Evolutionary conservation across 2,797 vertebrate species (phyloP).

Genomic region (Cottoperca gobio): DNA sequence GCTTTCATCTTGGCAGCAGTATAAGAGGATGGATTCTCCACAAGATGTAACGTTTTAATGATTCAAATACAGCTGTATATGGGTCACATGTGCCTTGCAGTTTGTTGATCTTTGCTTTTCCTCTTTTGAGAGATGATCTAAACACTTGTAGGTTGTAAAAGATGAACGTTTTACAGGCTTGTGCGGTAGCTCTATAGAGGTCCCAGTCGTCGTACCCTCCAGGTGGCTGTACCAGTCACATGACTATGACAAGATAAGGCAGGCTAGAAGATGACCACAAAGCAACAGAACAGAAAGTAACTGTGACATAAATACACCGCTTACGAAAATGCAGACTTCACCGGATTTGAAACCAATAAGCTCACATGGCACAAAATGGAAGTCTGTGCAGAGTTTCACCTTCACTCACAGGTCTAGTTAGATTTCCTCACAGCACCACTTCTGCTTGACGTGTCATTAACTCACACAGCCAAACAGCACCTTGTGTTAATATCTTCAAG

Average conservation of each 20-base stretch:
- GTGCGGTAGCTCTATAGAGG: too few relatives aligned
- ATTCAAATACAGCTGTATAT: too few relatives aligned
- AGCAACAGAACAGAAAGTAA: conserved; percentile 29
- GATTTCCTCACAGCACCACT: conserved; percentile 54
- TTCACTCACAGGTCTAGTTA: conserved; percentile 60
- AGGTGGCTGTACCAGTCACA: too few relatives aligned
- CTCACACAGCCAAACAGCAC: conserved; percentile 51
- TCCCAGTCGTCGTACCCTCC: too few relatives aligned
- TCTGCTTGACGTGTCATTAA: conserved; percentile 56
- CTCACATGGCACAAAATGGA: conserved; percentile 33
- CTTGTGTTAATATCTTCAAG: conserved; percentile 71
- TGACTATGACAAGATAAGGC: background rate
- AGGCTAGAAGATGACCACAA: background rate
- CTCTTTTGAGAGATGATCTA: too few relatives aligned
- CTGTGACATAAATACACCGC: conserved; percentile 27
- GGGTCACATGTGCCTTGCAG: too few relatives aligned
- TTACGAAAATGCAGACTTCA: conserved; percentile 5
- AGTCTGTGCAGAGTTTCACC: conserved; percentile 57
- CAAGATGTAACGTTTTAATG: too few relatives aligned
- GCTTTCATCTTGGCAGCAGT: too few relatives aligned
- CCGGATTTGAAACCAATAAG: conserved; percentile 40
- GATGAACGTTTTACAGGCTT: too few relatives aligned
- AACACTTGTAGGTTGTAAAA: too few relatives aligned
- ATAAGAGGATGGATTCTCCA: too few relatives aligned
- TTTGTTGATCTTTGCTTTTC: too few relatives aligned